A percentile compares a stretch with the other conserved stretches of the same genome.
These are phyloP conservation scores for Onychorhynchus coronatus DNA, from an alignment of 2,113 vertebrate species.

Conservation along the genomic window DNA sequence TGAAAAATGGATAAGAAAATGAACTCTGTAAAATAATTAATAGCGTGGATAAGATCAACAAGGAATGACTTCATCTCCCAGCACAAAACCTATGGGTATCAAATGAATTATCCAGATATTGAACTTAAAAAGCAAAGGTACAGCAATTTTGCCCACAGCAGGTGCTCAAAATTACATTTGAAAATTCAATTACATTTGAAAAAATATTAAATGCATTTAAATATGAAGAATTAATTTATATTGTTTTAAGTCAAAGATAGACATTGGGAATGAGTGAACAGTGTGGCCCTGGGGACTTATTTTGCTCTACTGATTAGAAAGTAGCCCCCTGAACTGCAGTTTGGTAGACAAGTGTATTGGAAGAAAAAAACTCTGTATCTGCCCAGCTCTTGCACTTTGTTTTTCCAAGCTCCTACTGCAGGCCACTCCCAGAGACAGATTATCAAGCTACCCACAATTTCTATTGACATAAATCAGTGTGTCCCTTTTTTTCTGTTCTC, in stretches of 20 bases:
- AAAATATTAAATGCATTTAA: neutral
- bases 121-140: neutral
- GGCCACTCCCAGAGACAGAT: neutral
- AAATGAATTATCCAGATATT: neutral
- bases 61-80: neutral
- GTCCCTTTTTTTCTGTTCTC: neutral
- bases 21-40: neutral
- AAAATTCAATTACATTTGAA: neutral
- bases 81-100: neutral
- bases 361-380: neutral
- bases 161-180: neutral
- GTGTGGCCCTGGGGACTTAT: neutral
- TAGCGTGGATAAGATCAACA: neutral
- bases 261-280: neutral
- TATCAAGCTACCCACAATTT: neutral
- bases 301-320: neutral
- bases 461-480: neutral
- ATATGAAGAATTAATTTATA: neutral
- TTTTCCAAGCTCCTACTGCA: neutral
- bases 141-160: neutral
- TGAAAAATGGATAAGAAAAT: neutral
- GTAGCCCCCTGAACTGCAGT: neutral
- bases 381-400: neutral
- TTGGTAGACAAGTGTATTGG: neutral
- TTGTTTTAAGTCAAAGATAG: neutral